phyloP scores from a whole-genome alignment of 2,113 vertebrate species.

The Corythaeola cristata region DNA sequence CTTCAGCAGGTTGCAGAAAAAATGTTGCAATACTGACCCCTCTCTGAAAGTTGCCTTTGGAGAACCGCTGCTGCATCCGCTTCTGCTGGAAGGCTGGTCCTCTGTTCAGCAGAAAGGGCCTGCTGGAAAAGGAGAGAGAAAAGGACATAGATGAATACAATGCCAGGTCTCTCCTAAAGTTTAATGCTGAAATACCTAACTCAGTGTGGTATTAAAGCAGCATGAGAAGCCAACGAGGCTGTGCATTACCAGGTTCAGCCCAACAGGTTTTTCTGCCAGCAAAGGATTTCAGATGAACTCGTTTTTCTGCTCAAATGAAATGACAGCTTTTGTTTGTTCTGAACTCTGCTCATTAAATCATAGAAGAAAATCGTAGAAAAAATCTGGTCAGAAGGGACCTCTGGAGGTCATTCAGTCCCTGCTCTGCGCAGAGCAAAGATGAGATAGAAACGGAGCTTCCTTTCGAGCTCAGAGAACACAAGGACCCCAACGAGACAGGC shows the following conservation, averaged over 20 bases:
- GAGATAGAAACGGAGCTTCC: neutral
- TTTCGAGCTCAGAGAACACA: neutral
- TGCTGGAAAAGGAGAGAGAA: neutral
- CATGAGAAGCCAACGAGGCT: neutral
- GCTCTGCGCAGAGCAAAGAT: neutral
- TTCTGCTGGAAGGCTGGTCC: constrained; percentile 48
- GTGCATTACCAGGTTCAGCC: neutral
- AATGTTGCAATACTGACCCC: constrained; percentile 44
- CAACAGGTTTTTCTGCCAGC: neutral
- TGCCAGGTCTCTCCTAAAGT: neutral
- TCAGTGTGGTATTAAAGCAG: neutral
- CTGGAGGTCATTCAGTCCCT: neutral
- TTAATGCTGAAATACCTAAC: neutral
- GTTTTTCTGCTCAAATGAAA: neutral
- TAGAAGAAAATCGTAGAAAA: neutral
- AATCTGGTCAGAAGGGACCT: neutral
- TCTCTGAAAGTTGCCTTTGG: constrained; percentile 40
- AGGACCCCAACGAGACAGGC: neutral
- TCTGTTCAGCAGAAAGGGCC: constrained; percentile 36
- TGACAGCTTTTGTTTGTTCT: neutral
- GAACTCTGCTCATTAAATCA: neutral
- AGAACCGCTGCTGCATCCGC: neutral
- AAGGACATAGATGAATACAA: neutral
- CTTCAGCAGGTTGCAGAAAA: neutral
- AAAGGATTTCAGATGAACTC: neutral